These are phyloP conservation scores for Argyresthia albistria DNA, from an alignment of 2,888 invertebrate genomes.

Conservation along the genomic window DNA sequence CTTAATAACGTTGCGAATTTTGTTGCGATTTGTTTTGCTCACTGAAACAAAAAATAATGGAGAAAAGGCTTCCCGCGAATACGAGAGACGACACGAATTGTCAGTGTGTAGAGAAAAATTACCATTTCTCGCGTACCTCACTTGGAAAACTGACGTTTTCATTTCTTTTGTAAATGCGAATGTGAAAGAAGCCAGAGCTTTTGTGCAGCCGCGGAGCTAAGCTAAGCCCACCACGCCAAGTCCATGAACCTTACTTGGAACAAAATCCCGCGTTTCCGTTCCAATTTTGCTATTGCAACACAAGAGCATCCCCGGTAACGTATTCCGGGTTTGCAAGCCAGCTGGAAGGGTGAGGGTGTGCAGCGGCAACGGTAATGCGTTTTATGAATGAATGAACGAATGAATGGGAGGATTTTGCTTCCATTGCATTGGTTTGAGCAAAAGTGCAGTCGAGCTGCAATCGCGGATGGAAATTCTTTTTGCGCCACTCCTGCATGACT, in stretches of 20 bases:
- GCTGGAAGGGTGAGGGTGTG: conserved; percentile 33
- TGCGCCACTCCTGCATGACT: not conserved
- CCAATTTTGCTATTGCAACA: conserved; percentile 43
- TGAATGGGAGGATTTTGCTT: conserved; percentile 58
- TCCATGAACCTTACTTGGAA: conserved; percentile 44
- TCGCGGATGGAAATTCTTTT: conserved; percentile 10
- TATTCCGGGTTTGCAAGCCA: conserved; percentile 44
- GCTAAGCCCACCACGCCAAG: conserved; percentile 24
- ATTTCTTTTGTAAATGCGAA: conserved; percentile 39
- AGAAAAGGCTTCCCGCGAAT: not conserved
- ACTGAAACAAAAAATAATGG: not conserved
- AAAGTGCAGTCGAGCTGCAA: conserved; percentile 30
- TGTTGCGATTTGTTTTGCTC: not conserved
- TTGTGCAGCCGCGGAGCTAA: conserved; percentile 23
- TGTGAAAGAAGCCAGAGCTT: conserved; percentile 22
- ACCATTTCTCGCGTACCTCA: conserved; percentile 4
- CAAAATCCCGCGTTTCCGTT: conserved; percentile 53
- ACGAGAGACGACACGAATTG: too few relatives aligned
- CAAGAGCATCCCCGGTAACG: conserved; percentile 40
- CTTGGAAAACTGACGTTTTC: conserved; percentile 20
- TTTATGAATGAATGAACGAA: conserved; percentile 60
- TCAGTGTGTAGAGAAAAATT: not conserved
- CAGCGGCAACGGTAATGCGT: conserved; percentile 45
- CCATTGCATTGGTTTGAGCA: conserved; percentile 45
- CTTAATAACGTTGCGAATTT: not conserved